Evolutionary conservation across 2,888 invertebrate species (phyloP).

Genomic region (Scaptomyza cyrtandrae): DNA sequence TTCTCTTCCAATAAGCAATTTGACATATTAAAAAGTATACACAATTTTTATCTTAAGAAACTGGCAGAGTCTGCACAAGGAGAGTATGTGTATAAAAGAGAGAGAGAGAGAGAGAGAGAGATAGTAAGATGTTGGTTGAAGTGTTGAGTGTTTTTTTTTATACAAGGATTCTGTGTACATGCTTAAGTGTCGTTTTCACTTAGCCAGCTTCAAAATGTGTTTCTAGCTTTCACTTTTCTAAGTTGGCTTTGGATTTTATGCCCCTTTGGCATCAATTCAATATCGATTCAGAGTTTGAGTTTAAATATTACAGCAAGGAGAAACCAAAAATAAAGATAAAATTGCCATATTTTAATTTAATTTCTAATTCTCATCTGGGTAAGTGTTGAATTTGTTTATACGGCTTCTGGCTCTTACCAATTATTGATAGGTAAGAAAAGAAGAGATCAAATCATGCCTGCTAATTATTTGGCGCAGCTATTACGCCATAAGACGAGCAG

Average conservation of each 20-base stretch:
- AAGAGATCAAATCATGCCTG: background rate
- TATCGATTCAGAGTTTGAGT: constrained; percentile 12
- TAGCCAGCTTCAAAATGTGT: constrained; percentile 32
- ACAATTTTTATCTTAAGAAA: too few relatives aligned
- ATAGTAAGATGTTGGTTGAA: constrained; percentile 1
- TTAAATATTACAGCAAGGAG: background rate
- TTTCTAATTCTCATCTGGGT: background rate
- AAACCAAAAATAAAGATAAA: background rate
- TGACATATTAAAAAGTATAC: background rate
- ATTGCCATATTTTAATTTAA: background rate
- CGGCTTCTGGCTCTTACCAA: background rate
- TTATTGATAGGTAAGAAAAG: background rate
- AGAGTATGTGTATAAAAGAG: too few relatives aligned
- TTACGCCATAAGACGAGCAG: background rate
- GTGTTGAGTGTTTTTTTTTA: background rate
- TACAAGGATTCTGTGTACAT: constrained; percentile 13
- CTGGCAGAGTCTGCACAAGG: too few relatives aligned
- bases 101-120: background rate
- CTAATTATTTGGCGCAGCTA: background rate
- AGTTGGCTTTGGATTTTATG: constrained; percentile 26
- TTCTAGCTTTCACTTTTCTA: constrained; percentile 56
- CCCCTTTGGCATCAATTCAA: constrained; percentile 5
- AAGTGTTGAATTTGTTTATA: background rate
- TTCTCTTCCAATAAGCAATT: background rate
- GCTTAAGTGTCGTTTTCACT: constrained; percentile 49